These are phyloP conservation scores for Melipona beecheii DNA, from an alignment of 2,888 invertebrate genomes.

Conservation along the genomic window DNA sequence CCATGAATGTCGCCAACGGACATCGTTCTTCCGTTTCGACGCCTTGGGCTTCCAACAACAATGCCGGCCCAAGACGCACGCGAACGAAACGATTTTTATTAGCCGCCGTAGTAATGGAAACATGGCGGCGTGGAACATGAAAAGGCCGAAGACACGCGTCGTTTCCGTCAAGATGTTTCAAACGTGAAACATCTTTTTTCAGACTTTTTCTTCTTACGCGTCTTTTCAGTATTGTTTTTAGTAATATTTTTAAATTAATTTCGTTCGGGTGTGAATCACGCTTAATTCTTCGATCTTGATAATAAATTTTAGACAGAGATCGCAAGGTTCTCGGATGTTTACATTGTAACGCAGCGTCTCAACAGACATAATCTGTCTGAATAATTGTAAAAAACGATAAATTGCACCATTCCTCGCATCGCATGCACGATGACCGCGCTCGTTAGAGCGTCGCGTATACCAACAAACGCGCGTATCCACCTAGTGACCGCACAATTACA, in stretches of 20 bases:
- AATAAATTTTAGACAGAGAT: no score
- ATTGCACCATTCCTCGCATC: not conserved
- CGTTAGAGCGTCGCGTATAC: not conserved
- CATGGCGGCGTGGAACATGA: not conserved
- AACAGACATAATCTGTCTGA: no score
- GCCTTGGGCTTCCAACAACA: constrained; percentile 48
- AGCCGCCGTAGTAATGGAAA: not conserved
- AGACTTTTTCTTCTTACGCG: not conserved
- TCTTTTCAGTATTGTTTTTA: no score
- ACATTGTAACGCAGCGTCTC: no score
- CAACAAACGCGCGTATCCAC: not conserved
- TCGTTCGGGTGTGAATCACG: no score
- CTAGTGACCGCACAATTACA: not conserved
- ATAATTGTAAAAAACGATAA: not conserved
- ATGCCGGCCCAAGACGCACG: not conserved
- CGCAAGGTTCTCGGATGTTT: no score
- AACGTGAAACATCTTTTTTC: not conserved
- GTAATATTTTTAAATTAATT: no score
- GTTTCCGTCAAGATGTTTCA: not conserved
- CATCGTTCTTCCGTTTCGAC: constrained; percentile 61
- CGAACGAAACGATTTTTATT: constrained; percentile 14
- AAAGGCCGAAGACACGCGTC: not conserved
- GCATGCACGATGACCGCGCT: not conserved
- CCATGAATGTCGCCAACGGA: constrained; percentile 63
- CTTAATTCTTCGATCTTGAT: no score